Percentiles rank a stretch among this genome's conserved stretches.
Conservation (phyloP, 1,140 invertebrate genomes). For the Sycobia sp. region DNA sequence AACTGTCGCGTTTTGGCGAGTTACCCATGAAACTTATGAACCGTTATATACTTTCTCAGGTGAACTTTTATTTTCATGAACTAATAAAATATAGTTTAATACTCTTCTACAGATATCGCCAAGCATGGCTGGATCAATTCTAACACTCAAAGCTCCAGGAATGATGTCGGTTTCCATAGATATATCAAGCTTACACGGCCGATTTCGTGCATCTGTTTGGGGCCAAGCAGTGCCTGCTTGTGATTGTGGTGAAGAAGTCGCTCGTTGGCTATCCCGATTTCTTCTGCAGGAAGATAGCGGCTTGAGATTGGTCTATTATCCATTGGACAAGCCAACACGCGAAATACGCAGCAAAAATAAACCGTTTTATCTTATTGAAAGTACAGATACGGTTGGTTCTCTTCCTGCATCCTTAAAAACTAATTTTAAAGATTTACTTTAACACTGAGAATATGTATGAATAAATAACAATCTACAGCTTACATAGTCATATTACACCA, state of each 20-base stretch:
- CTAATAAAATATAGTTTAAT: too few species aligned
- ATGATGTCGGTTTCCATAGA: constrained; percentile 62
- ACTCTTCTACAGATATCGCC: constrained; percentile 53
- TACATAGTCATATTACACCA: too few species aligned
- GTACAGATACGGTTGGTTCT: constrained; percentile 48
- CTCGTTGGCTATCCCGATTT: constrained; percentile 67
- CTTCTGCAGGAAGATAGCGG: constrained; percentile 64
- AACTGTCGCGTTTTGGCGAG: too few species aligned
- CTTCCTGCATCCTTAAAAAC: too few species aligned
- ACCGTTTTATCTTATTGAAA: constrained; percentile 42
- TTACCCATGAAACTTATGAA: too few species aligned
- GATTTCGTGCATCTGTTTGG: constrained; percentile 60
- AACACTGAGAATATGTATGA: too few species aligned
- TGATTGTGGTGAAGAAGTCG: constrained; percentile 69
- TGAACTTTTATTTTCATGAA: too few species aligned
- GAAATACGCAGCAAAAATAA: constrained; percentile 44
- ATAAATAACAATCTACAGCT: too few species aligned
- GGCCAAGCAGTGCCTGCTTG: constrained; percentile 59
- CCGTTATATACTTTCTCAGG: too few species aligned
- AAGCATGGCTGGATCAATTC: constrained; percentile 52
- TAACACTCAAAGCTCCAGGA: constrained; percentile 59
- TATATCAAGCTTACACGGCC: constrained; percentile 58
- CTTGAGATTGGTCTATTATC: constrained; percentile 66
- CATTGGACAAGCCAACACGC: constrained; percentile 55
- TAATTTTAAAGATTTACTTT: too few species aligned